A percentile compares a stretch with the other conserved stretches of the same genome.
These are phyloP conservation scores for Ethmia dodecea DNA, from an alignment of 2,888 invertebrate species.

Conservation along the genomic window DNA sequence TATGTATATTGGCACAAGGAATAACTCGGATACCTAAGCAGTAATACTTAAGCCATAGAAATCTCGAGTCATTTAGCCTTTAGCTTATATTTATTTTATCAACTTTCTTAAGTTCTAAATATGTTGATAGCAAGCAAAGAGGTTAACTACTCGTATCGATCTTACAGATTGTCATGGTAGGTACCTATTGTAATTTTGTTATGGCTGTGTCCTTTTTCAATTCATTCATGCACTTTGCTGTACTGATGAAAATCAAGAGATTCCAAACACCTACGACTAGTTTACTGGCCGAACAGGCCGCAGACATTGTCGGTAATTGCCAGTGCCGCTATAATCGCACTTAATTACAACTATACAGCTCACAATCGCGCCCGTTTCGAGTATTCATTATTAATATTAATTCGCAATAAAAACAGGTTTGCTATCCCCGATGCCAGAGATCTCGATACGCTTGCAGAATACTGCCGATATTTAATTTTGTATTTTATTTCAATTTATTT, in stretches of 20 bases:
- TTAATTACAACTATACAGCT: conserved; percentile 70
- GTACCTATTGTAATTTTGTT: too few relatives aligned
- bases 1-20: too few relatives aligned
- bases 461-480: background rate
- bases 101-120: too few relatives aligned
- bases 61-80: too few relatives aligned
- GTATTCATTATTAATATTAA: conserved; percentile 71
- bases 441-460: conserved; percentile 21
- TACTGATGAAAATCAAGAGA: background rate
- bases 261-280: conserved; percentile 16
- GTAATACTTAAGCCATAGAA: too few relatives aligned
- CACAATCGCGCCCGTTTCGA: conserved; percentile 65
- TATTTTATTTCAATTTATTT: background rate
- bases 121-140: too few relatives aligned
- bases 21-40: too few relatives aligned
- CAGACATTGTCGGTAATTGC: conserved; percentile 61
- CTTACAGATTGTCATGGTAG: too few relatives aligned
- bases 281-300: conserved; percentile 29
- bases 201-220: too few relatives aligned
- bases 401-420: conserved; percentile 65
- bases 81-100: too few relatives aligned
- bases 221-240: too few relatives aligned
- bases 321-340: conserved; percentile 61
- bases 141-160: too few relatives aligned
- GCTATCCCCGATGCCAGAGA: conserved; percentile 31